Base-by-base conservation (phyloP, 2,113 vertebrate genomes). In the Apteryx mantelli region DNA sequence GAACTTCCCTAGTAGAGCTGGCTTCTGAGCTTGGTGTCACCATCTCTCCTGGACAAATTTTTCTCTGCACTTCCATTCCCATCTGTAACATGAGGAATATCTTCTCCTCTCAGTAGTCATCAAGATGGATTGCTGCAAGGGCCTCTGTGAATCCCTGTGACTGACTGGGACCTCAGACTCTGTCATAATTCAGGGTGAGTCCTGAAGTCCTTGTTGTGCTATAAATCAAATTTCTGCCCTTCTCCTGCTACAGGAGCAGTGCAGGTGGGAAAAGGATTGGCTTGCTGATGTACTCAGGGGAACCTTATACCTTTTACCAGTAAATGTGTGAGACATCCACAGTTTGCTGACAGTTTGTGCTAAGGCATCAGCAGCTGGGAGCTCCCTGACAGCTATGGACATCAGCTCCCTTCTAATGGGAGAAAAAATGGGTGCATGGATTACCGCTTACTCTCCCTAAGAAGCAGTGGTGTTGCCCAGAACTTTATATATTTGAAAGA, bases 401-500 rank as follows among this genome's bases (percentile, higher is more conserved):
- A 7, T 42, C 7, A 0, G 7, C 32, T 85, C 36, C 73, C 25
- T 65, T 40, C 4, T 10, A 13, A 2, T 1, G 32, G 55, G 19
- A 30, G 17, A 30, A n/a, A 26, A 69, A 77, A n/a, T 1, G 16
- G 11, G 19, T 1, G 9, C 36, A 3, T 16, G n/a, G 46, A 5
- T 63, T 50, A 25, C 52, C 7, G 2, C 13, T 30, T 16, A 4
- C 8, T 17, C 5, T 20, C 34, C 65, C 46, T 65, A 30, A 48
- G 24, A 60, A 50, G 46, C 34, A 70, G 77, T 68, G 15, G 32
- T 78, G 28, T 42, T 42, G 34, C 25, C 40, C 82, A 86, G 44
- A 30, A 70, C 9, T 12, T 82, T 10, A 11, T 19, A 0, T 11
- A 2, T 32, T 34, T 25, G 28, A 19, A 85, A 58, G 52, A 40